phyloP scores from a whole-genome alignment of 2,888 invertebrate genomes.

The Pardosa pseudoannulata region DNA sequence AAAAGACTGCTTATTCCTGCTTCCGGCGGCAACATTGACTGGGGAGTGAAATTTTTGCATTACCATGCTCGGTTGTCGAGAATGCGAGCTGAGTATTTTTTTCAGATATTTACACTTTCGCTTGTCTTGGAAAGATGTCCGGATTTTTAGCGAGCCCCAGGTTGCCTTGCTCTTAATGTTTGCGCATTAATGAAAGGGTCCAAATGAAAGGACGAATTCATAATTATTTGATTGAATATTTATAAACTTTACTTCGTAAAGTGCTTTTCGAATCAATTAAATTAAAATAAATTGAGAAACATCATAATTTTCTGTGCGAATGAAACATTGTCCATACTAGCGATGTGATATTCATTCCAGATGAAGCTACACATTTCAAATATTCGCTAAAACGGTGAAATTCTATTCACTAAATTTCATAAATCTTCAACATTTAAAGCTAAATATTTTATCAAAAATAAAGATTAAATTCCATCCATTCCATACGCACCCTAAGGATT shows the following conservation, averaged over 20 bases:
- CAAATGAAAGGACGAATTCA: conserved; percentile 23
- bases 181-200: conserved; percentile 25
- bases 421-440: too few relatives aligned
- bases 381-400: too few relatives aligned
- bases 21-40: conserved; percentile 36
- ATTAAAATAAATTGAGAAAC: conserved; percentile 22
- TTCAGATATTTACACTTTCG: conserved; percentile 41
- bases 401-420: too few relatives aligned
- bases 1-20: conserved; percentile 52
- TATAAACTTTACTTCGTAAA: conserved; percentile 34
- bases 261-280: conserved; percentile 41
- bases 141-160: conserved; percentile 27
- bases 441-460: too few relatives aligned
- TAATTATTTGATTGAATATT: conserved; percentile 55
- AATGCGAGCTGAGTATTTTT: conserved; percentile 13
- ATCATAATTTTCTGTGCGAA: neutral
- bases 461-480: too few relatives aligned
- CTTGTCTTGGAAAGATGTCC: conserved; percentile 10
- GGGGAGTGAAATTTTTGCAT: conserved; percentile 43
- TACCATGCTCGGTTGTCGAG: conserved; percentile 24
- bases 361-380: too few relatives aligned
- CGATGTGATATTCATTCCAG: too few relatives aligned
- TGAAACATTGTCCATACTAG: too few relatives aligned
- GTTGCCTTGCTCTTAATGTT: conserved; percentile 32
- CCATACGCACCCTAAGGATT: too few relatives aligned